Evolutionary conservation across 2,797 vertebrate genomes (phyloP).

Genomic region (Xyrichtys novacula): DNA sequence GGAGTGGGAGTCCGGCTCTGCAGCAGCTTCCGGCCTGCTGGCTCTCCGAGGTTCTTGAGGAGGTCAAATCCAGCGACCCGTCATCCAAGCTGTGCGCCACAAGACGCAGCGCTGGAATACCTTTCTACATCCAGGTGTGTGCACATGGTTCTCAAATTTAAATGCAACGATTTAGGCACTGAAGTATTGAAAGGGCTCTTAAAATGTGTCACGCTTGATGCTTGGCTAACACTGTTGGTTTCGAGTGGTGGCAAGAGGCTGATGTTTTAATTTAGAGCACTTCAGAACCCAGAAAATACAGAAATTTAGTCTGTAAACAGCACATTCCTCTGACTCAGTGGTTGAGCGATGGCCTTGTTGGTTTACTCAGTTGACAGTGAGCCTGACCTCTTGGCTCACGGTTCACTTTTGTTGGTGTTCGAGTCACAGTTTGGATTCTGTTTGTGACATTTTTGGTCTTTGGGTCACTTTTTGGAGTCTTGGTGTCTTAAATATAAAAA

Average conservation of each 20-base stretch:
- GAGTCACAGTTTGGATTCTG: background rate
- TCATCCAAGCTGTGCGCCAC: slow-evolving; percentile 95
- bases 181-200: background rate
- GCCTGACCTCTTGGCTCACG: background rate
- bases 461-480: too few relatives aligned
- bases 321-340: slow-evolving; percentile 34
- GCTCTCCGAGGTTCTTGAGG: slow-evolving; percentile 91
- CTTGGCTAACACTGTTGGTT: background rate
- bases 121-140: slow-evolving; percentile 95
- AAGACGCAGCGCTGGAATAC: slow-evolving; percentile 95
- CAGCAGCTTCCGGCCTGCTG: slow-evolving; percentile 90
- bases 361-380: background rate
- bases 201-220: background rate
- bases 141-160: background rate
- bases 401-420: background rate
- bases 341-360: background rate
- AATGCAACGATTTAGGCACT: background rate
- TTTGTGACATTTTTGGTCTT: too few relatives aligned
- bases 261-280: slow-evolving; percentile 17
- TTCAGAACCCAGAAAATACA: slow-evolving; percentile 6
- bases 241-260: slow-evolving; percentile 11
- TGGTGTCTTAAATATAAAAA: too few relatives aligned
- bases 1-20: slow-evolving; percentile 87
- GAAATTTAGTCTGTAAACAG: slow-evolving; percentile 18
- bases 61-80: slow-evolving; percentile 92